Conservation (phyloP, 1,140 invertebrate genomes). For the Polypedilum pembai region DNA sequence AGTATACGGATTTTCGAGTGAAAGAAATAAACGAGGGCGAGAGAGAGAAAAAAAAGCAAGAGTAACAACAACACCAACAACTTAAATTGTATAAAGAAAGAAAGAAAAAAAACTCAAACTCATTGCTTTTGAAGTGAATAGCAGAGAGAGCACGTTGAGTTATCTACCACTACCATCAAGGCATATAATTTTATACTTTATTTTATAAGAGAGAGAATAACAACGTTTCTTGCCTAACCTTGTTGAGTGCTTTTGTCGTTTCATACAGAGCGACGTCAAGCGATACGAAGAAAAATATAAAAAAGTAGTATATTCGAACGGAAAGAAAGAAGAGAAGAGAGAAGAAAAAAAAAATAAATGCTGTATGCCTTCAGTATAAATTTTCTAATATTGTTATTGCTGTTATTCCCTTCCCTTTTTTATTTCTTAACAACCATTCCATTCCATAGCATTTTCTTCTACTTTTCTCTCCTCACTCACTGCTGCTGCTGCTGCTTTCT, state of each 20-base stretch:
- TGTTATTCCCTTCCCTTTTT: not conserved
- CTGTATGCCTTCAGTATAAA: conserved; percentile 24
- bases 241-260: conserved; percentile 16
- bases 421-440: conserved; percentile 21
- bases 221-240: conserved; percentile 22
- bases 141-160: conserved; percentile 5
- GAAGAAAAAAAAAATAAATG: conserved; percentile 22
- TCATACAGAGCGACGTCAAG: conserved; percentile 17
- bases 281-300: conserved; percentile 17
- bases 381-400: conserved; percentile 26
- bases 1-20: conserved; percentile 3
- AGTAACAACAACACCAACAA: not conserved
- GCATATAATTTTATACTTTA: conserved; percentile 26
- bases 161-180: conserved; percentile 24
- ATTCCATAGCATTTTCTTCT: conserved; percentile 8
- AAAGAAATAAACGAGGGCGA: not conserved
- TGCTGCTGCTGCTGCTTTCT: not conserved
- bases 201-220: not conserved
- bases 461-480: not conserved
- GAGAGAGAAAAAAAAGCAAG: not conserved
- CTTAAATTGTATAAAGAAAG: not conserved
- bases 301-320: not conserved
- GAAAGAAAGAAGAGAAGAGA: conserved; percentile 24
- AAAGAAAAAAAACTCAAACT: conserved; percentile 7
- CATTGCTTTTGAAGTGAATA: conserved; percentile 3